Evolutionary conservation across 92 coral and sea anemone genomes (phyloP).

Genomic region (Isaurus tuberculatus): DNA sequence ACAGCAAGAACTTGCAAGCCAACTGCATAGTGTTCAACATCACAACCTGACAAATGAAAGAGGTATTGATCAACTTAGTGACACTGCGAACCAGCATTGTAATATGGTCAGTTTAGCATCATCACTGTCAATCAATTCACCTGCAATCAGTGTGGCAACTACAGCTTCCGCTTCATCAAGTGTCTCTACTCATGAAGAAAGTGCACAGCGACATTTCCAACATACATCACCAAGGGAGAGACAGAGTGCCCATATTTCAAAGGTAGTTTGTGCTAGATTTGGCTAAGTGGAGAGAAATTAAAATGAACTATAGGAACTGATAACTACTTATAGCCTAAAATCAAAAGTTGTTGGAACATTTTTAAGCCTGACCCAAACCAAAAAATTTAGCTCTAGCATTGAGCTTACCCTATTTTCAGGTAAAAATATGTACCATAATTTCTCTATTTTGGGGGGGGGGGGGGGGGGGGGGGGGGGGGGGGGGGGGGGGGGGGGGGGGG

Average conservation of each 20-base stretch:
- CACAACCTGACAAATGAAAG: not conserved
- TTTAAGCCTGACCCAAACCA: no score
- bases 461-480: no score
- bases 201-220: constrained; percentile 84
- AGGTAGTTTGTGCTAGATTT: no score
- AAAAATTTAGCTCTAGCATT: no score
- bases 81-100: constrained; percentile 57
- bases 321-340: no score
- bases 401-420: no score
- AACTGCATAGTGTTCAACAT: constrained; percentile 29
- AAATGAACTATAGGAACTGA: no score
- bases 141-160: constrained; percentile 75
- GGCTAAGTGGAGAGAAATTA: no score
- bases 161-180: constrained; percentile 80
- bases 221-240: constrained; percentile 75
- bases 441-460: no score
- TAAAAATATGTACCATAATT: no score
- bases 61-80: constrained; percentile 54
- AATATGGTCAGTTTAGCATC: constrained; percentile 66
- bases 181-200: constrained; percentile 76
- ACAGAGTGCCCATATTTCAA: constrained; percentile 66
- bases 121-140: constrained; percentile 67
- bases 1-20: constrained; percentile 12
- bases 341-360: no score
- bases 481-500: no score